Base-by-base conservation (phyloP, 2,797 vertebrate genomes). In the Pelobates cultripes region DNA sequence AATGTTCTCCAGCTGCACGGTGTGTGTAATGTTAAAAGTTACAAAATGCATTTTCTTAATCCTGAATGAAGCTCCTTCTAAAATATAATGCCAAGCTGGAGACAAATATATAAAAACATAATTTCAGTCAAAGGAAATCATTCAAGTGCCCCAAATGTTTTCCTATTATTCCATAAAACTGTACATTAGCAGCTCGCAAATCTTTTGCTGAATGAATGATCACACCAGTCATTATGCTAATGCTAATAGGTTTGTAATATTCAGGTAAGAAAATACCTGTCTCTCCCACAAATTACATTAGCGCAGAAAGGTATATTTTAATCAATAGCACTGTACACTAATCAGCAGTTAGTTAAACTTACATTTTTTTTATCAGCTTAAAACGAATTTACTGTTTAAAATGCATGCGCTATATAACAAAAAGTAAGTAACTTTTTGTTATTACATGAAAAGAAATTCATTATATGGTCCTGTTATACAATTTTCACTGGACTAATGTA, bases 211-310 rank as follows among this genome's bases (percentile, higher is more conserved):
- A 57, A 44, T 9, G 42, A 70, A 42, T 61, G 72, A 80, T 82
- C 42, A 63, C 74, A 71, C 69, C 64, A 76, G 80, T 72, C 47
- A 77, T 82, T 82, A 82, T 82, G 74, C 70, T 82, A 82, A 77
- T 82, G 80, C 68, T 72, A 67, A 81, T 76, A 76, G 69, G 76
- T 76, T 81, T 76, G 42, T 71, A 72, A 82, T 77, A 74, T 51
- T 71, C 57, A 72, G 12, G 42, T 70, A 71, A 69, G 53, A 70
- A 76, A 81, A 81, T 76, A 57, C 67, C 68, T 70, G 41, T 28
- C 17, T 51, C 47, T 51, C 60, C 73, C 17, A 61, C 70, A 75
- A 70, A 64, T 45, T 17, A 60, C 57, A 70, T 64, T 77, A 77
- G 41, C 4, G 3, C 4, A n/a, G 43, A 42, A 82, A 40, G 60